phyloP scores from a whole-genome alignment of 2,113 vertebrate genomes.

The Parotia lawesii region DNA sequence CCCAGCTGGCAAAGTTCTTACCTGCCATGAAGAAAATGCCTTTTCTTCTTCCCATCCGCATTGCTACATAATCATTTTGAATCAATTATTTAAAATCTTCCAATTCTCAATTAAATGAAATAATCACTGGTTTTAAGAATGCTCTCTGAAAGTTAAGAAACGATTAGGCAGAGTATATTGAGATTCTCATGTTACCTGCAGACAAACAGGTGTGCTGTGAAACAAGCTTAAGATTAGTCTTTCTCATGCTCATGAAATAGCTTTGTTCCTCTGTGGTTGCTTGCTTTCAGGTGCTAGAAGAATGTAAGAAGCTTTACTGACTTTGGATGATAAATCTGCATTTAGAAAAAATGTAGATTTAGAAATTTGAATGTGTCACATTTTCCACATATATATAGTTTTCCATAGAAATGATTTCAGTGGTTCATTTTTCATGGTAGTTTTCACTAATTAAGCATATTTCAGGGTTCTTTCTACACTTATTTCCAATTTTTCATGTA shows the following conservation, averaged over 20 bases:
- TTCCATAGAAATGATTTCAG: neutral
- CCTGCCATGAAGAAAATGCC: neutral
- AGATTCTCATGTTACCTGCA: neutral
- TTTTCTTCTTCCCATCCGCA: neutral
- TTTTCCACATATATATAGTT: neutral
- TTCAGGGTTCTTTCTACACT: neutral
- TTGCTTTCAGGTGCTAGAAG: neutral
- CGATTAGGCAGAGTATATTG: neutral
- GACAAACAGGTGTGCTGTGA: neutral
- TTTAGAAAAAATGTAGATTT: constrained; percentile 11
- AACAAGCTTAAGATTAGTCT: neutral
- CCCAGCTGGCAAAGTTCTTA: neutral
- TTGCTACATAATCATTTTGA: neutral
- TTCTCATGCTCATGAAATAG: neutral
- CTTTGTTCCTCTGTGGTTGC: neutral
- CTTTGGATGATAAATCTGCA: neutral
- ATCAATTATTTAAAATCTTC: neutral
- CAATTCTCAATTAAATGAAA: neutral
- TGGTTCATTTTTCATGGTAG: neutral
- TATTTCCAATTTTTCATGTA: neutral
- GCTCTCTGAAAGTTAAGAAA: neutral
- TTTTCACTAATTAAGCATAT: neutral
- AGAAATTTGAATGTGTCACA: neutral
- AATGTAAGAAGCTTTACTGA: neutral
- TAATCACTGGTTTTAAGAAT: neutral